Evolutionary conservation across 2,888 invertebrate species (phyloP), one percentile per base, ranked within the genome.

Genomic region (Ichneumoninae sp.): DNA sequence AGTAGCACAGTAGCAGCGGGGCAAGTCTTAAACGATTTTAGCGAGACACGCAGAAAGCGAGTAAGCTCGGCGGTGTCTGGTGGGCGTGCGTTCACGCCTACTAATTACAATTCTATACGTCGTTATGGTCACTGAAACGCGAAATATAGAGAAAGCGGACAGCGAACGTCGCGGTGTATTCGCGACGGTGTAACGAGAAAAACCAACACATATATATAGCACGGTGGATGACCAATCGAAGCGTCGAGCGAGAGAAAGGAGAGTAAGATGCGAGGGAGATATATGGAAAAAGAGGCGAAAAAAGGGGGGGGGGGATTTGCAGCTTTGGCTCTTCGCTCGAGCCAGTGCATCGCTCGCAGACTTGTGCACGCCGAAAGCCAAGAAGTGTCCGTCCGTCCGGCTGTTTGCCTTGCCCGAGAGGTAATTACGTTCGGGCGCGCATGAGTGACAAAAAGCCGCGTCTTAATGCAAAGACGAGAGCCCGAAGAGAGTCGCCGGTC

Each of bases 91-190:
- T 89, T 91, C 89, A 93, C 93, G 93, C 93, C 93, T 93, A 93
- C 93, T 93, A 93, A 93, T 93, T 93, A 93, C 91, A 89, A 90
- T 92, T 92, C 91, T 91, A 90, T 91, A 92, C 90, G 92, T 92
- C 89, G 91, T 92, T 91, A 91, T 87, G 87, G 83, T 83, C 81
- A 83, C 75, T 79, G 82, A 81, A 79, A 86, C 80, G 74, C 71
- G 76, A 81, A 74, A 69, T 78, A 83, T 54, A 69, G 57, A 83
- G 69, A 79, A 40, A 76, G 66, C 73, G 74, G 52, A 60, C 52
- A 26, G 71, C 36, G 65, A 47, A 50, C 78, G 69, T 76, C 68
- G 81, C 60, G 50, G 77, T 68, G 63, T 83, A 79, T 81, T 77
- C 81, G 85, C 87, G 81, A 78, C 81, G 85, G 63, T 86, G 89